Percentiles rank a stretch among this genome's conserved stretches.
Evolutionary conservation across 2,888 invertebrate species (phyloP).

Genomic region (Phragmatobia fuliginosa): DNA sequence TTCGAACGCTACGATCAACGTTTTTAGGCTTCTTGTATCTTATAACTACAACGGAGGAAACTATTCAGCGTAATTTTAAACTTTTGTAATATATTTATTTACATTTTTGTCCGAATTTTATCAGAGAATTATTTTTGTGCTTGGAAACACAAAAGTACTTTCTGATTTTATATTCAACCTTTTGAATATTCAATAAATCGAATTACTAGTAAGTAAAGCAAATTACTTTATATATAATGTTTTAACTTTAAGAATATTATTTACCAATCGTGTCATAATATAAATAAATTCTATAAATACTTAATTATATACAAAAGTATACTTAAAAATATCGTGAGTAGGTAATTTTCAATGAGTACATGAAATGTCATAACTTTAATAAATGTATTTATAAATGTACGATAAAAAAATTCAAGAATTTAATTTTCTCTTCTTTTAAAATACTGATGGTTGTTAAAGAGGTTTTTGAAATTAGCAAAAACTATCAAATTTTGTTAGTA

Average conservation of each 20-base stretch:
- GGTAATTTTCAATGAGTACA: background rate
- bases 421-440: too few species aligned
- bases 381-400: background rate
- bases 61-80: background rate
- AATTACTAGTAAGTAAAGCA: background rate
- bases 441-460: background rate
- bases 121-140: background rate
- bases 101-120: background rate
- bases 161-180: background rate
- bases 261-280: background rate
- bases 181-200: background rate
- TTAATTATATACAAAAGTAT: background rate
- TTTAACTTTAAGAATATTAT: background rate
- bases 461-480: background rate
- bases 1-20: constrained; percentile 56
- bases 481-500: background rate
- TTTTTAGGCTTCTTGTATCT: constrained; percentile 29
- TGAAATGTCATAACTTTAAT: background rate
- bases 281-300: background rate
- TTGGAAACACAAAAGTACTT: constrained; percentile 4
- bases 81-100: background rate
- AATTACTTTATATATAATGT: background rate
- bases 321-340: background rate
- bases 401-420: too few species aligned
- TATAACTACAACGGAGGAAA: background rate